phyloP scores from a whole-genome alignment of 2,113 vertebrate genomes.

The Myotis davidii region DNA sequence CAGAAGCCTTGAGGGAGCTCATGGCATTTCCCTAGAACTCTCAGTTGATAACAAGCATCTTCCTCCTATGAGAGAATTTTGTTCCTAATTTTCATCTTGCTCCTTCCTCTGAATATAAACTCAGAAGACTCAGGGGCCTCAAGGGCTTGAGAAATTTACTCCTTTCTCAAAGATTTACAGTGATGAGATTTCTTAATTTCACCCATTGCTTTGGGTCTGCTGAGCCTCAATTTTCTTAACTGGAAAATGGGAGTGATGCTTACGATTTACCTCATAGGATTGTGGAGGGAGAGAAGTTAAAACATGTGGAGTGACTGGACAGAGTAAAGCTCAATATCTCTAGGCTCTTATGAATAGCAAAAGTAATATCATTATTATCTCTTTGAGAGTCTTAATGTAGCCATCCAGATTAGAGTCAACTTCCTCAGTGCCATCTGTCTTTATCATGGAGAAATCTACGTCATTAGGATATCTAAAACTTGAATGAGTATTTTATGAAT shows the following conservation, averaged over 20 bases:
- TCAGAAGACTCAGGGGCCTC: neutral
- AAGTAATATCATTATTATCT: neutral
- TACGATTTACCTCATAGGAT: neutral
- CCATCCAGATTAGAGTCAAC: neutral
- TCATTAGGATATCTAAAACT: neutral
- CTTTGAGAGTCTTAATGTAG: neutral
- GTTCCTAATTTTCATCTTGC: neutral
- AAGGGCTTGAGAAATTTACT: neutral
- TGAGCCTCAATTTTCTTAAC: neutral
- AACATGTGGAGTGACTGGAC: neutral
- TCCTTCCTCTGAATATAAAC: neutral
- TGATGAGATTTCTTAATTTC: neutral
- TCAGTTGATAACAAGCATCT: neutral
- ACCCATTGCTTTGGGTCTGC: neutral
- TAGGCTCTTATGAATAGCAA: neutral
- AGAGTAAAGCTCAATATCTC: neutral
- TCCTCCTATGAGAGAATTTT: neutral
- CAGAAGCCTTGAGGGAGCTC: too few species aligned
- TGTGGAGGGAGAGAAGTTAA: neutral
- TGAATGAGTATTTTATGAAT: neutral
- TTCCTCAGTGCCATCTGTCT: neutral
- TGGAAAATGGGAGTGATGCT: neutral
- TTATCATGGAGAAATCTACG: neutral
- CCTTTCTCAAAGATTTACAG: neutral
- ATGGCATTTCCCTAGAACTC: neutral